Evolutionary conservation across 1,140 invertebrate genomes (phyloP).

Genomic region (Drosophila lacertosa): DNA sequence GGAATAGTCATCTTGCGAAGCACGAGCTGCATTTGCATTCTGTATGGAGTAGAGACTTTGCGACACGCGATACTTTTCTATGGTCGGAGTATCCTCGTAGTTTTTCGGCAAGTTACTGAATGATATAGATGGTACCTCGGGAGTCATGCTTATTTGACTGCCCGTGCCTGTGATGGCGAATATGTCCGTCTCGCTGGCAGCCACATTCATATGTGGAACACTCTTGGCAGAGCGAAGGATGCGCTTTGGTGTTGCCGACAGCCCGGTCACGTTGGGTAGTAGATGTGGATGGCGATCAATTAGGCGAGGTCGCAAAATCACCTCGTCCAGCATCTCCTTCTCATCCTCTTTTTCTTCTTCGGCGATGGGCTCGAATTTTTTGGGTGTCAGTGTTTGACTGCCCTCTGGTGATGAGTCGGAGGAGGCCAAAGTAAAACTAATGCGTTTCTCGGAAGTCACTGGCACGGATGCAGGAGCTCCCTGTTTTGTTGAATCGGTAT

Average conservation of each 20-base stretch:
- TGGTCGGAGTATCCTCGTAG: slow-evolving; percentile 83
- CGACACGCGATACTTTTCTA: slow-evolving; percentile 83
- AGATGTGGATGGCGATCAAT: slow-evolving; percentile 75
- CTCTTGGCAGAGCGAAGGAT: slow-evolving; percentile 72
- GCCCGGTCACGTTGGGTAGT: slow-evolving; percentile 24
- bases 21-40: slow-evolving; percentile 72
- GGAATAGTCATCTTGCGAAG: slow-evolving; percentile 73
- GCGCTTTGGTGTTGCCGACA: slow-evolving; percentile 59
- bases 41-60: slow-evolving; percentile 82
- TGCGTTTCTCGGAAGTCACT: slow-evolving; percentile 59
- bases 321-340: slow-evolving; percentile 64
- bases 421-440: slow-evolving; percentile 71
- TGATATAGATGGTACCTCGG: slow-evolving; percentile 83
- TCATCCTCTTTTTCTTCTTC: slow-evolving; percentile 74
- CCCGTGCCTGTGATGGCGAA: slow-evolving; percentile 78
- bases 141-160: slow-evolving; percentile 82
- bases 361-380: slow-evolving; percentile 74
- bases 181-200: slow-evolving; percentile 81
- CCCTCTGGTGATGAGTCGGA: slow-evolving; percentile 73
- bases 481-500: slow-evolving; percentile 47
- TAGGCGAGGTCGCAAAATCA: slow-evolving; percentile 73
- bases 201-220: slow-evolving; percentile 78
- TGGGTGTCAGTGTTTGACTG: slow-evolving; percentile 69
- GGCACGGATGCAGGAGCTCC: not conserved
- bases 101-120: slow-evolving; percentile 81